A percentile compares a stretch with the other conserved stretches of the same genome.
Conservation (phyloP, 2,797 vertebrate genomes). For the Hydrolagus colliei region DNA sequence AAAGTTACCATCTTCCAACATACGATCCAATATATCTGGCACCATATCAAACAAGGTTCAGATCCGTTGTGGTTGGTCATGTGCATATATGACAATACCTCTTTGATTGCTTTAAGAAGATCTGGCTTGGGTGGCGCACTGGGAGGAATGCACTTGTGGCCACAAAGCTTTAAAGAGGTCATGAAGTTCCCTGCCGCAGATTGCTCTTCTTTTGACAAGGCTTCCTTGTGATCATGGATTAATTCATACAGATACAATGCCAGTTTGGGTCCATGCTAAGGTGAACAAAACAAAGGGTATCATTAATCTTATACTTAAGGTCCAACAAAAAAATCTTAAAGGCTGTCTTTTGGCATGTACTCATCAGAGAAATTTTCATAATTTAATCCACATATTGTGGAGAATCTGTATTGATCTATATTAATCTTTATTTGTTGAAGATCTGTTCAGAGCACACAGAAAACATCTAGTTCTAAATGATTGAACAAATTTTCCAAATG, state of each 20-base stretch:
- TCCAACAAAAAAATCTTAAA: background rate
- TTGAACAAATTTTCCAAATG: too few relatives aligned
- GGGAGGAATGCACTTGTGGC: slow-evolving; percentile 78
- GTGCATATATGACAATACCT: slow-evolving; percentile 53
- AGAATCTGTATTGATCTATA: background rate
- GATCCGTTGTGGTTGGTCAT: background rate
- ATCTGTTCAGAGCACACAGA: too few relatives aligned
- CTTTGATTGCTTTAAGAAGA: slow-evolving; percentile 74
- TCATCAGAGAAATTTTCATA: background rate
- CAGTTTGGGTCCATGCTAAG: slow-evolving; percentile 86
- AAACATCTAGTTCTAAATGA: background rate
- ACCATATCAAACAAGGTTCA: background rate
- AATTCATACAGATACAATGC: slow-evolving; percentile 84
- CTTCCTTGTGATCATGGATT: slow-evolving; percentile 73
- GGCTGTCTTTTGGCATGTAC: background rate
- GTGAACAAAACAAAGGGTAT: background rate
- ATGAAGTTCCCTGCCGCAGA: slow-evolving; percentile 65
- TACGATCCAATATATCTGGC: too few relatives aligned
- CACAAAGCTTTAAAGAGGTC: slow-evolving; percentile 77
- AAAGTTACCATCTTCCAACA: too few relatives aligned
- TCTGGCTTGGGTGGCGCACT: slow-evolving; percentile 73
- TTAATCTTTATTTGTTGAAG: background rate
- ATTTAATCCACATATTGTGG: background rate
- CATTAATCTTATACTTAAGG: background rate
- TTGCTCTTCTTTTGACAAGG: slow-evolving; percentile 73